Conservation (phyloP, 2,797 vertebrate genomes). For the Fratercula arctica region DNA sequence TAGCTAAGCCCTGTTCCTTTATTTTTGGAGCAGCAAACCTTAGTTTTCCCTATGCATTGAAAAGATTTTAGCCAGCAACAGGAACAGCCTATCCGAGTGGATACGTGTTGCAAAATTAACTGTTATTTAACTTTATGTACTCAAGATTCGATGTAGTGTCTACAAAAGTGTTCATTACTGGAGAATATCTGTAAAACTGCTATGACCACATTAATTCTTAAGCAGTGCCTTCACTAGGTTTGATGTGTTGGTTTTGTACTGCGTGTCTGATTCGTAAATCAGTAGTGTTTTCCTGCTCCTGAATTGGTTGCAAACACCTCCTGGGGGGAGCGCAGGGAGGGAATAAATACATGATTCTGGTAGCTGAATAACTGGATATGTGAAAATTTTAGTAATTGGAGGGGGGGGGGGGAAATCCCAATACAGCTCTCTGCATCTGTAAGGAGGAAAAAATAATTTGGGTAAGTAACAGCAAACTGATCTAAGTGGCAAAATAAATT, state of each 20-base stretch:
- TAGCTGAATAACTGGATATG: background rate
- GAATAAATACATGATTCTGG: background rate
- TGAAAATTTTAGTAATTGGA: background rate
- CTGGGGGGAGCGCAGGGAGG: background rate
- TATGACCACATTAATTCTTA: background rate
- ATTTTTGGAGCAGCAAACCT: background rate
- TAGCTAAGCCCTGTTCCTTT: background rate
- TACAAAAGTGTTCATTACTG: background rate
- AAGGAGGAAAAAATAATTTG: background rate
- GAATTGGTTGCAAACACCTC: background rate
- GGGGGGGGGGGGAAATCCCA: background rate
- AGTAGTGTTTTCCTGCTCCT: background rate
- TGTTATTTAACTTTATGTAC: accelerated
- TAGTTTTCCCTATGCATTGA: accelerated
- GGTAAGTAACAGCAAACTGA: background rate
- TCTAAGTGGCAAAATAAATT: background rate
- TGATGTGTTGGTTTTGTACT: background rate
- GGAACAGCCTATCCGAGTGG: background rate
- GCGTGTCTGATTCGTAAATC: background rate
- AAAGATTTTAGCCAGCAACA: background rate
- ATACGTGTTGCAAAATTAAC: background rate
- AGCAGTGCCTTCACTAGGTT: background rate
- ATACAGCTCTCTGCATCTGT: background rate
- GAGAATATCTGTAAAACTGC: background rate
- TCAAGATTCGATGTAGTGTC: background rate